Evolutionary conservation across 2,113 vertebrate species (phyloP).

Genomic region (Misgurnus anguillicaudatus): DNA sequence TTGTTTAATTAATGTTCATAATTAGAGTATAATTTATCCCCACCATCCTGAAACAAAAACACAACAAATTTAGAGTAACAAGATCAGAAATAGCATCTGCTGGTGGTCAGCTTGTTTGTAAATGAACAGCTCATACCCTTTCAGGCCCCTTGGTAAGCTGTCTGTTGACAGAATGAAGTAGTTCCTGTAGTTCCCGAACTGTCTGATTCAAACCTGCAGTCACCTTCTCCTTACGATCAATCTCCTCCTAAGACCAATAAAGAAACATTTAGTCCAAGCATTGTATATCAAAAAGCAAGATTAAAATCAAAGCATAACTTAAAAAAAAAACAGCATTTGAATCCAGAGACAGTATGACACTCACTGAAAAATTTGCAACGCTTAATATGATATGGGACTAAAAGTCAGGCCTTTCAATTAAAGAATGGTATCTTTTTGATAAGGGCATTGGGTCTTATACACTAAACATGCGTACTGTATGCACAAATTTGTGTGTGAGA

Average conservation of each 20-base stretch:
- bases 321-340: not conserved
- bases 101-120: not conserved
- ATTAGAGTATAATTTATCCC: constrained; percentile 36
- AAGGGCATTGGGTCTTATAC: too few relatives aligned
- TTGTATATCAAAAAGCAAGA: not conserved
- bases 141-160: constrained; percentile 85
- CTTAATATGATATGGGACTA: too few relatives aligned
- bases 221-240: constrained; percentile 84
- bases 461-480: too few relatives aligned
- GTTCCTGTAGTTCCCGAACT: constrained; percentile 87
- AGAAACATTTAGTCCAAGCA: not conserved
- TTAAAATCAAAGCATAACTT: not conserved
- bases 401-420: too few relatives aligned
- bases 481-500: too few relatives aligned
- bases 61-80: not conserved
- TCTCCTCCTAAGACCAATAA: constrained; percentile 77
- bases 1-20: constrained; percentile 23
- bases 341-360: not conserved
- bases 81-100: not conserved
- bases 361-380: too few relatives aligned
- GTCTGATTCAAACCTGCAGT: constrained; percentile 86
- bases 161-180: constrained; percentile 84
- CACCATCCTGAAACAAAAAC: constrained; percentile 38
- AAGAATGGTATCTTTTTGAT: too few relatives aligned
- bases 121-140: constrained; percentile 28